A percentile compares a stretch with the other conserved stretches of the same genome.
Conservation (phyloP, 2,888 invertebrate genomes). For the Trichogramma dendrolimi region DNA sequence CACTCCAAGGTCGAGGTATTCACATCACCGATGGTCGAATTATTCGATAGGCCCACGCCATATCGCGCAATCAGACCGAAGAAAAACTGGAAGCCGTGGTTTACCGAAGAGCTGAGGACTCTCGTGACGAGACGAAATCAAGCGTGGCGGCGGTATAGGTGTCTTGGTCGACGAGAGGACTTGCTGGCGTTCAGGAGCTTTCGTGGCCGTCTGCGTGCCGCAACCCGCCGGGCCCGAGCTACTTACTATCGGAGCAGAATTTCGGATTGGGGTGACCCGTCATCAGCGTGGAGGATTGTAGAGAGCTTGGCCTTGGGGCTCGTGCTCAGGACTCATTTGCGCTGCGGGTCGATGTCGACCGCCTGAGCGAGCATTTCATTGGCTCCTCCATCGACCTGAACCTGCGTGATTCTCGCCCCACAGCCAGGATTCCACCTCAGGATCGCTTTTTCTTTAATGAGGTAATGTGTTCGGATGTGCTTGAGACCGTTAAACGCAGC, state of each 20-base stretch:
- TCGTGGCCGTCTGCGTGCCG: background rate
- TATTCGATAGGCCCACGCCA: background rate
- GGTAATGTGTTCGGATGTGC: background rate
- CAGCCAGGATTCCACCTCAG: background rate
- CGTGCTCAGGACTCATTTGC: background rate
- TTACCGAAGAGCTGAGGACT: background rate
- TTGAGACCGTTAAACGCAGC: background rate
- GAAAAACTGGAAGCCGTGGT: background rate
- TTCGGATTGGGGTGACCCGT: background rate
- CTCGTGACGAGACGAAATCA: background rate
- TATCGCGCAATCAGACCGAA: background rate
- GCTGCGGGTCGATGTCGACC: background rate
- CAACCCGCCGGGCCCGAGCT: background rate
- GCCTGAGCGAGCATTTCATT: background rate
- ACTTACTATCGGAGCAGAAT: background rate
- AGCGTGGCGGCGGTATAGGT: background rate
- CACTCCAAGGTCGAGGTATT: background rate
- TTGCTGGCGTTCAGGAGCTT: background rate
- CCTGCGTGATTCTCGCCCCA: background rate
- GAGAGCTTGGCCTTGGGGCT: background rate
- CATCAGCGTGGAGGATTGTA: background rate
- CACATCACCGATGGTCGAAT: background rate
- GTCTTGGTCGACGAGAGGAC: background rate
- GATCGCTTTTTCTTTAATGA: background rate
- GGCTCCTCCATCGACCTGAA: background rate